Evolutionary conservation across 2,888 invertebrate genomes (phyloP).

Genomic region (Synanthedon formicaeformis): DNA sequence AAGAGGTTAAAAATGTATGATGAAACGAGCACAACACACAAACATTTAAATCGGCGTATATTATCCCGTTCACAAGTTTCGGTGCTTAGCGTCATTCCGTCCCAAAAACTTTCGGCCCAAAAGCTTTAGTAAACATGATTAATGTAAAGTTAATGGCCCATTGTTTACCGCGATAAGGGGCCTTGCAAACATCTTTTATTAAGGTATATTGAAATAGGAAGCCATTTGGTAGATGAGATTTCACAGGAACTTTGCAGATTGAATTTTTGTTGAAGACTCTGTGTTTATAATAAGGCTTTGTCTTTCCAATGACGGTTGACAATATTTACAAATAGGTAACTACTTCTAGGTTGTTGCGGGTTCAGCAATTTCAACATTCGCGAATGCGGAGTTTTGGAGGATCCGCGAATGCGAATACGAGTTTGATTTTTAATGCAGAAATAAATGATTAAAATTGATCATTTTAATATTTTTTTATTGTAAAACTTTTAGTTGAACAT

Average conservation of each 20-base stretch:
- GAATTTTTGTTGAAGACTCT: background rate
- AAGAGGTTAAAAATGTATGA: background rate
- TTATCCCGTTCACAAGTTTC: background rate
- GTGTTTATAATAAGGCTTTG: no score
- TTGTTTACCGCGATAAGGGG: conserved; percentile 22
- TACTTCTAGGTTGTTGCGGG: no score
- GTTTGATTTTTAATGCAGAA: no score
- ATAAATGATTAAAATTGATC: no score
- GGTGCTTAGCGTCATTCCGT: background rate
- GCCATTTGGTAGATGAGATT: background rate
- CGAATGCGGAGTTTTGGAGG: no score
- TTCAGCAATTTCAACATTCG: no score
- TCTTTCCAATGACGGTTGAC: no score
- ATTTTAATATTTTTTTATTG: no score
- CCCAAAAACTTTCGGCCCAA: conserved; percentile 10
- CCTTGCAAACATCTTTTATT: conserved; percentile 12
- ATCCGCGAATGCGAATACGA: no score
- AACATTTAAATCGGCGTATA: background rate
- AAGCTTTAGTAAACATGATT: conserved; percentile 26
- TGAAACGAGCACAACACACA: background rate
- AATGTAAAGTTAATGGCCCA: conserved; percentile 43
- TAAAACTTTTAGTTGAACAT: no score
- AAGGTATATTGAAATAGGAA: conserved; percentile 10
- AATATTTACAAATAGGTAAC: no score
- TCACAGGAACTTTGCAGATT: background rate